Evolutionary conservation across 2,797 vertebrate genomes (phyloP).

Genomic region (Setipinna tenuifilis): DNA sequence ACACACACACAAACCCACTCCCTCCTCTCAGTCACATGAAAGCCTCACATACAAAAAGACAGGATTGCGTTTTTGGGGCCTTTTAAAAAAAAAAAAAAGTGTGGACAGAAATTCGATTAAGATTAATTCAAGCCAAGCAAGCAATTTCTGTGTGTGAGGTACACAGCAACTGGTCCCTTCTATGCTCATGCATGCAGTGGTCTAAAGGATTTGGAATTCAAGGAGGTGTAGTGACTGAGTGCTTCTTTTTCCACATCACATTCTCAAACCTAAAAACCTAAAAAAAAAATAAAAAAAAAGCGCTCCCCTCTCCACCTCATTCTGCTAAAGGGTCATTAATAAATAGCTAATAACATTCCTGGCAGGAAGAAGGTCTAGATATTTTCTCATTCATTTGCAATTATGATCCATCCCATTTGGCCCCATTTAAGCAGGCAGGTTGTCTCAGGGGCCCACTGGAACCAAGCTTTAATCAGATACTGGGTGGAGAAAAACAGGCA

Average conservation of each 20-base stretch:
- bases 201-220: constrained; percentile 56
- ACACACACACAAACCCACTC: neutral
- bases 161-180: constrained; percentile 69
- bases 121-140: constrained; percentile 76
- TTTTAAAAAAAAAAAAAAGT: constrained; percentile 65
- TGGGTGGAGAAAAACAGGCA: constrained; percentile 59
- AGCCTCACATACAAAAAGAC: constrained; percentile 65
- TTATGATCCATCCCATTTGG: neutral
- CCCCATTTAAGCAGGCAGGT: neutral
- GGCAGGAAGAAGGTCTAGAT: neutral
- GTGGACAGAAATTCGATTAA: constrained; percentile 78
- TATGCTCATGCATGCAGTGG: constrained; percentile 61
- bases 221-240: constrained; percentile 56
- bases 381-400: neutral
- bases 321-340: constrained; percentile 16
- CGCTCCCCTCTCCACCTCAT: neutral
- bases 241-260: constrained; percentile 48
- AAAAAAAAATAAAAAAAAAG: neutral
- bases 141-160: constrained; percentile 63
- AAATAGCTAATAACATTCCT: constrained; percentile 30
- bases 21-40: constrained; percentile 58
- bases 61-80: constrained; percentile 67
- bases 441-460: constrained; percentile 7
- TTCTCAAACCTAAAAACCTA: constrained; percentile 2
- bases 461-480: constrained; percentile 67